Percentiles rank a stretch among this genome's conserved stretches.
Evolutionary conservation across 2,797 vertebrate species (phyloP).

Genomic region (Leucoraja ocellata): DNA sequence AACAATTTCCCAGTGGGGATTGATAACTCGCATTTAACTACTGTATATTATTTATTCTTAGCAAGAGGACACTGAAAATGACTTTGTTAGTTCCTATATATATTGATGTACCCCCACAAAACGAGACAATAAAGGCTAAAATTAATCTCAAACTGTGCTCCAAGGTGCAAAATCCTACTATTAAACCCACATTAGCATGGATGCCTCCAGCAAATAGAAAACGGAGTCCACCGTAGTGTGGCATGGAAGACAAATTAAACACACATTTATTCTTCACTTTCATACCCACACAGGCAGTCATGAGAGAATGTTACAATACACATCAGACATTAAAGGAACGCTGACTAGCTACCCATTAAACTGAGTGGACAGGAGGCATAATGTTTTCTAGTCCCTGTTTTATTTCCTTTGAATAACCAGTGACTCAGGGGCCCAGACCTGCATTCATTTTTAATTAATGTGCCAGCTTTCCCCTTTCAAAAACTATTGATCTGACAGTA

Average conservation of each 20-base stretch:
- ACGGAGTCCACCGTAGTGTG: neutral
- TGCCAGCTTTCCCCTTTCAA: slow-evolving; percentile 9
- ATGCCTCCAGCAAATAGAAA: slow-evolving; percentile 23
- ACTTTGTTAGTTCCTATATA: slow-evolving; percentile 19
- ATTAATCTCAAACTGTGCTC: slow-evolving; percentile 27
- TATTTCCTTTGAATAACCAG: neutral
- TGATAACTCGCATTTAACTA: neutral
- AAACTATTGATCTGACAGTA: neutral
- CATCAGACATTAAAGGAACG: neutral
- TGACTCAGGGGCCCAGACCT: neutral
- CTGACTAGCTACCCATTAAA: neutral
- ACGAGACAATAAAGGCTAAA: slow-evolving; percentile 13
- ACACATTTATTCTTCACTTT: neutral
- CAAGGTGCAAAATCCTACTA: slow-evolving; percentile 10
- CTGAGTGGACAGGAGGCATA: slow-evolving; percentile 1
- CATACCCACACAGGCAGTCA: neutral
- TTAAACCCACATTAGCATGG: neutral
- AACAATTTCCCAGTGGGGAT: neutral
- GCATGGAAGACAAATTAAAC: neutral
- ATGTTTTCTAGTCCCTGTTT: neutral
- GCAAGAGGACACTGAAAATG: neutral
- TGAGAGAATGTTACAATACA: neutral
- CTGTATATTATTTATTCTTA: neutral
- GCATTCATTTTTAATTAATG: slow-evolving; percentile 5
- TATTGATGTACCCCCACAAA: slow-evolving; percentile 9